Evolutionary conservation across 2,888 invertebrate species (phyloP).

Genomic region (Drosophila neotestacea): DNA sequence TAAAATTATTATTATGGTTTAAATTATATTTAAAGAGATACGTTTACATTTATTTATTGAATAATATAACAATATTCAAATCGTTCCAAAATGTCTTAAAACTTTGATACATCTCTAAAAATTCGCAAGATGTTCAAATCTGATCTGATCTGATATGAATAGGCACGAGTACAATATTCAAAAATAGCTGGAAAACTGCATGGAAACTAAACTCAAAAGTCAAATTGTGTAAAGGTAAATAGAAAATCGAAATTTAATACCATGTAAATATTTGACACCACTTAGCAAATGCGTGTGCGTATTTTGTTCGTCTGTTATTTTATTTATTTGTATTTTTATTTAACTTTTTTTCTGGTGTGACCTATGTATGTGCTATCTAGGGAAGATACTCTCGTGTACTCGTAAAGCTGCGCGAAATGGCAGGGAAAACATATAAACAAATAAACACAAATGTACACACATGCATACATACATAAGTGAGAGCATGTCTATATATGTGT

Average conservation of each 20-base stretch:
- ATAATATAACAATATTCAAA: too few species aligned
- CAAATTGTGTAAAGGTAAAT: slow-evolving; percentile 66
- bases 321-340: slow-evolving; percentile 12
- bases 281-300: slow-evolving; percentile 71
- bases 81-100: too few species aligned
- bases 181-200: slow-evolving; percentile 8
- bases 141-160: neutral
- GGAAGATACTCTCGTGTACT: slow-evolving; percentile 17
- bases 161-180: slow-evolving; percentile 15
- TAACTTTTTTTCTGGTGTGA: slow-evolving; percentile 4
- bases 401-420: slow-evolving; percentile 39
- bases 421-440: slow-evolving; percentile 57
- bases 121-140: neutral
- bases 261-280: slow-evolving; percentile 80
- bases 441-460: slow-evolving; percentile 37
- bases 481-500: neutral
- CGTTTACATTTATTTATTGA: too few species aligned
- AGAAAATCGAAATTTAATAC: slow-evolving; percentile 80
- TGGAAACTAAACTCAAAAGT: slow-evolving; percentile 42
- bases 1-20: too few species aligned
- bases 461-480: slow-evolving; percentile 9
- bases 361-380: slow-evolving; percentile 22
- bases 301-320: slow-evolving; percentile 33
- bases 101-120: neutral
- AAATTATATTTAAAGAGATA: too few species aligned